phyloP scores from a whole-genome alignment of 64 coral and sea anemone species.

The Dendrophyllia cribrosa region DNA sequence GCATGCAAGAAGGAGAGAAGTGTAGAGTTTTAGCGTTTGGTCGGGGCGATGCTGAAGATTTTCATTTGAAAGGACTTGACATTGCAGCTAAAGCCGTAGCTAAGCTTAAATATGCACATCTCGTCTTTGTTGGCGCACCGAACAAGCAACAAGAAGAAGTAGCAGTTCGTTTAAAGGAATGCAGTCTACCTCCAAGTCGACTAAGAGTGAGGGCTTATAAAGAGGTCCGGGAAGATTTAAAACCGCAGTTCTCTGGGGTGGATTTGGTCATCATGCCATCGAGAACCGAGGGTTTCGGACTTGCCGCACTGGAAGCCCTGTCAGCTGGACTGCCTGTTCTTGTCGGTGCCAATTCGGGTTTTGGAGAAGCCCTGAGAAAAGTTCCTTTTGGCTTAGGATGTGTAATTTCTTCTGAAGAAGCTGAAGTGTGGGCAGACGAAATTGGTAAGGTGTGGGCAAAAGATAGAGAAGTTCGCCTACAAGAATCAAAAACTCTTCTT shows the following conservation, averaged over 20 bases:
- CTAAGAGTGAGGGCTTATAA: not conserved
- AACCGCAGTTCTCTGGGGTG: not conserved
- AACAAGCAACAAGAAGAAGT: not conserved
- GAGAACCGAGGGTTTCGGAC: slow-evolving; percentile 21
- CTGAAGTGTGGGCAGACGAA: not conserved
- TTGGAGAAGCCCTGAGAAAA: slow-evolving; percentile 17
- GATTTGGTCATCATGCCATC: slow-evolving; percentile 11
- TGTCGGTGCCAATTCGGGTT: not conserved
- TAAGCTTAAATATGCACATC: not conserved
- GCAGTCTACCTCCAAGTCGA: not conserved
- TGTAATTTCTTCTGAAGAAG: not conserved
- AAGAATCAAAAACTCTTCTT: not conserved
- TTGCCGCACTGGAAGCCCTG: slow-evolving; percentile 1
- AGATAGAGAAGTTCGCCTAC: not conserved
- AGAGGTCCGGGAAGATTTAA: not conserved
- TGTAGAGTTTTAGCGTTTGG: not conserved
- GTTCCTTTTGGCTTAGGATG: not conserved
- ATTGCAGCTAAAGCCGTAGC: slow-evolving; percentile 21
- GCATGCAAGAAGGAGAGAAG: not conserved
- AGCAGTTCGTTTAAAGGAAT: not conserved
- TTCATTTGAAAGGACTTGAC: slow-evolving; percentile 11
- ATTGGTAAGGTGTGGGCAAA: not conserved
- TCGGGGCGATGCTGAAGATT: slow-evolving; percentile 14
- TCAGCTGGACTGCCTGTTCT: slow-evolving; percentile 26
- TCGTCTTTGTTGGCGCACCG: slow-evolving; percentile 10